Evolutionary conservation across 2,888 invertebrate genomes (phyloP), one percentile per base, ranked within the genome.

Genomic region (Boloria selene): DNA sequence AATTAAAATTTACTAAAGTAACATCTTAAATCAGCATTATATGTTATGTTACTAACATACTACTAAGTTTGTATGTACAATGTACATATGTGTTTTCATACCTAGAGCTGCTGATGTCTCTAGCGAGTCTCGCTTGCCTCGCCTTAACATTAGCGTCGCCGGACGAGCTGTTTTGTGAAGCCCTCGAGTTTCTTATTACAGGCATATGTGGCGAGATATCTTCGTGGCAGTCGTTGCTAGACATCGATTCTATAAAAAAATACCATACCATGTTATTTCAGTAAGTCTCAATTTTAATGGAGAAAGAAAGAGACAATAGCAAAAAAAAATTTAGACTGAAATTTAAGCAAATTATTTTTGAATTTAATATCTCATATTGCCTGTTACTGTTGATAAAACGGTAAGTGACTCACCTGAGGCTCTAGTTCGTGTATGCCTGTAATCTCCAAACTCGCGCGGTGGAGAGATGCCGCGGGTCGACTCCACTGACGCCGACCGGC

Each of bases 401-500:
- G 0, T 31, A 16, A 26, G 0, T 26, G 3, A 26, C n/a, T 61
- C 77, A 90, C 91, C 92, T 77, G 91, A 90, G n/a, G 88, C 86
- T 70, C 92, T 80, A 13, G 80, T 74, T 3, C 91, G 82, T 0
- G 79, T 79, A 38, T 78, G 82, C 70, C 78, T 82, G 73, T 84
- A 85, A 77, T 92, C 92, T 6, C 91, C 91, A 55, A 73, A 84
- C 67, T 91, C 91, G 7, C 87, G 80, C 4, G 84, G 85, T 18
- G 91, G 88, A 0, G 91, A 88, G 18, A 85, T 81, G 22, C 84
- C 88, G n/a, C 90, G 88, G 3, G 89, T 84, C 6, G 93, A 93
- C 56, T 93, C 93, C 65, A 92, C 91, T 0, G 92, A 92, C 17
- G 88, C 87, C 16, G 93, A 93, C 3, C 92, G 86, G 31, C 94